Evolutionary conservation across 2,113 vertebrate genomes (phyloP), one percentile per base, ranked within the genome.

Genomic region (Athene cunicularia): DNA sequence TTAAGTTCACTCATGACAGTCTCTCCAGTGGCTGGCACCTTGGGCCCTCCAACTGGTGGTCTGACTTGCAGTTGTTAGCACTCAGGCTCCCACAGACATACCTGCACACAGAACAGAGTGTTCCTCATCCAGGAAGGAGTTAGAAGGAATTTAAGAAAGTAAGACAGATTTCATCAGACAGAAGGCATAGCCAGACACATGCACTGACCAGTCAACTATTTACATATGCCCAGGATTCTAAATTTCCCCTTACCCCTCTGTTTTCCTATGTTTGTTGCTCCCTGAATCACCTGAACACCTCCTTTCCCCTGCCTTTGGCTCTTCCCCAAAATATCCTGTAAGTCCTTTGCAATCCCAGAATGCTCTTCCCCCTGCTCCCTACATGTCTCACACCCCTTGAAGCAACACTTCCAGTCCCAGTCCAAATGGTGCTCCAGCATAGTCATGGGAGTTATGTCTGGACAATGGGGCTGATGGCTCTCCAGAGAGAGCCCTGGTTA

Each of bases 41-140:
- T 5, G 1, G 11, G 21, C 27, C 32, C 32, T 74, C 16, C 2
- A 0, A 63, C 23, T 4, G 1, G 1, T 17, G 33, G 37, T 47
- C 20, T 47, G 20, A 47, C 45, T 47, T 47, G 45, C 45, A 56
- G 49, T 19, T 56, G 19, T n/a, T 49, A 49, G 20, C 20, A n/a
- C 20, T 39, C 16, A 21, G 24, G 24, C 12, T 20, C 24, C 19
- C n/a, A 9, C 8, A 35, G n/a, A 52, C 32, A 52, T 16, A 76
- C 20, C 14, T 14, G 27, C 49, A 55, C 19, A 53, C 12, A 63
- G 28, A 80, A 55, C 9, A 37, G 19, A 37, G 19, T 2, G 21
- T 9, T 19, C 20, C 20, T 16, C 23, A 33, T 7, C 14, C 23
- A 70, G 21, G 23, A 23, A 47, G 20, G 33, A 30, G n/a, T 67